Percentiles rank a stretch among this genome's conserved stretches.
phyloP scores from a whole-genome alignment of 2,113 vertebrate species.

The Neolamprologus sp. region DNA sequence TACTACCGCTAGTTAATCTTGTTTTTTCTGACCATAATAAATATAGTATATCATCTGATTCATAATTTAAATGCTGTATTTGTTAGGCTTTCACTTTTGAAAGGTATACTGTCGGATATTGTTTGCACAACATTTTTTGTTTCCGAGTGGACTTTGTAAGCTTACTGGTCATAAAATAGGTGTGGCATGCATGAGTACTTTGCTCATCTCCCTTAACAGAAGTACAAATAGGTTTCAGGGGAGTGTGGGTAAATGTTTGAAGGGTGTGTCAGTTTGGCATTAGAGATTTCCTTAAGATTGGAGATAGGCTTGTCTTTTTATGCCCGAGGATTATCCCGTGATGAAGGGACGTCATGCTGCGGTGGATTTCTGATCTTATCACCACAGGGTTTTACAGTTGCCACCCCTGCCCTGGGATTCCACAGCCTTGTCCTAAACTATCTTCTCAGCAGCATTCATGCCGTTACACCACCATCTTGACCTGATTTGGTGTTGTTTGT shows the following conservation, averaged over 20 bases:
- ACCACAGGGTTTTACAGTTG: conserved; percentile 4
- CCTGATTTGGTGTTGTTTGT: not conserved
- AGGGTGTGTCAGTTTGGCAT: conserved; percentile 32
- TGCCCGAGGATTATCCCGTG: conserved; percentile 54
- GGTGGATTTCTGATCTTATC: conserved; percentile 53
- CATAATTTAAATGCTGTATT: not conserved
- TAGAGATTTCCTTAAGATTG: conserved; percentile 45
- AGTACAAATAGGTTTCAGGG: conserved; percentile 4
- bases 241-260: conserved; percentile 3
- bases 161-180: not conserved
- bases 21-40: not conserved
- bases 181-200: not conserved
- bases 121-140: not conserved
- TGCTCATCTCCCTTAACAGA: conserved; percentile 19
- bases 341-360: conserved; percentile 48
- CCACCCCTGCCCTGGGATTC: conserved; percentile 37
- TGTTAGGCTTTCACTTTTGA: not conserved
- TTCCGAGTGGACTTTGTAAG: not conserved
- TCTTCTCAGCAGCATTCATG: not conserved
- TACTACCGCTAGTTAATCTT: not conserved
- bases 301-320: conserved; percentile 43
- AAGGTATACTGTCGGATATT: not conserved
- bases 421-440: conserved; percentile 1
- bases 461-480: not conserved
- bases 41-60: not conserved